Percentiles rank a stretch among this genome's conserved stretches.
Evolutionary conservation across 2,888 invertebrate species (phyloP).

Genomic region (Cremastinae sp.): DNA sequence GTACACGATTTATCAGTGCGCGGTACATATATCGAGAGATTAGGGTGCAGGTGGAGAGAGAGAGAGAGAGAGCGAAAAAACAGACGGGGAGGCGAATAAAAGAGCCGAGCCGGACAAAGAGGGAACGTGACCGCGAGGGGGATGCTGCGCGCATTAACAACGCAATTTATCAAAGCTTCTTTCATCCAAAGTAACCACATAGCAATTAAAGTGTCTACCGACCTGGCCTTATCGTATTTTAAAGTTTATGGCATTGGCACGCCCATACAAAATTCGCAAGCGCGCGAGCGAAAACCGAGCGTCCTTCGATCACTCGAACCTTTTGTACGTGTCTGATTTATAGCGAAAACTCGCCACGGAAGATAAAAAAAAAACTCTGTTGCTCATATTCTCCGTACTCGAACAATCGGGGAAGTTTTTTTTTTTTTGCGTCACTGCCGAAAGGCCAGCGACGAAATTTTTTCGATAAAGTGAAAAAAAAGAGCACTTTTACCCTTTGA

Average conservation of each 20-base stretch:
- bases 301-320: conserved; percentile 55
- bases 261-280: conserved; percentile 77
- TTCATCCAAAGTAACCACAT: conserved; percentile 76
- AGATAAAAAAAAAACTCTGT: too few species aligned
- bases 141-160: conserved; percentile 70
- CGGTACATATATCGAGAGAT: conserved; percentile 46
- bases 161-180: conserved; percentile 78
- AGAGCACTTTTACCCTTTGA: conserved; percentile 1
- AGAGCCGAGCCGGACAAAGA: conserved; percentile 5
- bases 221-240: conserved; percentile 77
- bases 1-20: conserved; percentile 52
- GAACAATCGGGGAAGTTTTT: background rate
- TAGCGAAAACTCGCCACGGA: conserved; percentile 26
- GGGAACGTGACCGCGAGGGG: conserved; percentile 60
- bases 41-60: conserved; percentile 49
- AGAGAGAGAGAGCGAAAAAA: conserved; percentile 13
- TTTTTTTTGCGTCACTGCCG: background rate
- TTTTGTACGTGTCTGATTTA: conserved; percentile 38
- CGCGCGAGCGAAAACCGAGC: conserved; percentile 37
- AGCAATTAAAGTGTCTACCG: conserved; percentile 78
- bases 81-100: conserved; percentile 6
- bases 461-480: background rate
- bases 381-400: background rate
- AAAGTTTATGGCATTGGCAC: conserved; percentile 77
- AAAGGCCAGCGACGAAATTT: background rate